A percentile compares a stretch with the other conserved stretches of the same genome.
These are phyloP conservation scores for Xestia xanthographa DNA, from an alignment of 2,888 invertebrate species.

Conservation along the genomic window DNA sequence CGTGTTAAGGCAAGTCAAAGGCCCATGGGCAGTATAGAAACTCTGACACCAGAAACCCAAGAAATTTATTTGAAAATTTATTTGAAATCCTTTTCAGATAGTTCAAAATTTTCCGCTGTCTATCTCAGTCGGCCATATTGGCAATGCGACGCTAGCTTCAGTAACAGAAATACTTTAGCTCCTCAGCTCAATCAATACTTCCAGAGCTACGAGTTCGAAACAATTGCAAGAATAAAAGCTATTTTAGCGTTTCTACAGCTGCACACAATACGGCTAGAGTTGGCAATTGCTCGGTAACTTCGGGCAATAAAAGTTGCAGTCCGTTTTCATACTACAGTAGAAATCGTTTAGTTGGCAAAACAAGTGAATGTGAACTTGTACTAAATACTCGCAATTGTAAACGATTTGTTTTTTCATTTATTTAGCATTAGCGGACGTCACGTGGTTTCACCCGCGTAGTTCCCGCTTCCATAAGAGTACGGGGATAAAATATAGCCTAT, in stretches of 20 bases:
- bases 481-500: too few relatives aligned
- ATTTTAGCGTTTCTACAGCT: not conserved
- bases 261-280: not conserved
- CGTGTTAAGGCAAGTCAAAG: too few relatives aligned
- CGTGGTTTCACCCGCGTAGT: too few relatives aligned
- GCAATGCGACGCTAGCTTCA: not conserved
- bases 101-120: not conserved
- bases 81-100: not conserved
- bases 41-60: too few relatives aligned
- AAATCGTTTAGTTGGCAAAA: not conserved
- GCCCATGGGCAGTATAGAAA: too few relatives aligned
- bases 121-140: not conserved
- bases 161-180: not conserved
- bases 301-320: not conserved
- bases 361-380: not conserved
- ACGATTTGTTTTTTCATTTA: too few relatives aligned
- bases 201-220: not conserved
- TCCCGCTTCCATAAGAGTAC: too few relatives aligned
- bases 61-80: too few relatives aligned
- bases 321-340: not conserved
- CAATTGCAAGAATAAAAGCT: constrained; percentile 11
- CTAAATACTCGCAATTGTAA: not conserved
- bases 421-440: too few relatives aligned
- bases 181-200: constrained; percentile 17
- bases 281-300: not conserved